Base-by-base conservation (phyloP, 2,797 vertebrate genomes). In the Serranus cabrilla region DNA sequence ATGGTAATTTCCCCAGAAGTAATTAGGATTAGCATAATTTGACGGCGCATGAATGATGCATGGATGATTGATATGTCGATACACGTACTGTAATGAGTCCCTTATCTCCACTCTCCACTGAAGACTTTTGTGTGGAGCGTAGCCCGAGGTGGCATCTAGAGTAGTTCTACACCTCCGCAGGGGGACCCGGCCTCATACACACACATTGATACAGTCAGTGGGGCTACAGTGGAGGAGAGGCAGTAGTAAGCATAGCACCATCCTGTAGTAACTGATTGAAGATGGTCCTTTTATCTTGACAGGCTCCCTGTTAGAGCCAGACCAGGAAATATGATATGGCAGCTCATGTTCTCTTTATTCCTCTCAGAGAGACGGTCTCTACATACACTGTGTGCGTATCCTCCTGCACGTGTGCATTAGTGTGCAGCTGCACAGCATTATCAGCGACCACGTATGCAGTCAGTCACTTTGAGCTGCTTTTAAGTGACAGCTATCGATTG, bases 1-100 rank as follows among this genome's bases (percentile, higher is more conserved):
- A 91, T 91, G 86, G 86, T 90, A 87, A 93, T 93, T 92, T 91
- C 87, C 90, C 90, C 80, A 76, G 66, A 86, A 90, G 90, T 93
- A 93, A 93, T 94, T 93, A 93, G 89, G 92, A 93, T 94, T 94
- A 91, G 91, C 93, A 93, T 94, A 93, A 93, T 94, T 90, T 91
- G 91, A 90, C 75, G 51, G 88, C 64, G 87, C 87, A 92, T 90
- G 92, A 92, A 90, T 90, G 91, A 92, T 88, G 91, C 86, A 82
- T 82, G 85, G 78, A 85, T 92, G 91, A 94, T 92, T 93, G 92
- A 94, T 94, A 85, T 34, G 86, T 93, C 20, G 85, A 92, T 91
- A 88, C 81, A 64, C 27, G 43, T 58, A n/a, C 76, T 80, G 82
- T 93, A 93, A 93, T 92, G 90, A 92, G 74, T 83, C 83, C 84